Evolutionary conservation across 2,113 vertebrate species (phyloP), one percentile per base, ranked within the genome.

Genomic region (Mystacornis crossleyi): DNA sequence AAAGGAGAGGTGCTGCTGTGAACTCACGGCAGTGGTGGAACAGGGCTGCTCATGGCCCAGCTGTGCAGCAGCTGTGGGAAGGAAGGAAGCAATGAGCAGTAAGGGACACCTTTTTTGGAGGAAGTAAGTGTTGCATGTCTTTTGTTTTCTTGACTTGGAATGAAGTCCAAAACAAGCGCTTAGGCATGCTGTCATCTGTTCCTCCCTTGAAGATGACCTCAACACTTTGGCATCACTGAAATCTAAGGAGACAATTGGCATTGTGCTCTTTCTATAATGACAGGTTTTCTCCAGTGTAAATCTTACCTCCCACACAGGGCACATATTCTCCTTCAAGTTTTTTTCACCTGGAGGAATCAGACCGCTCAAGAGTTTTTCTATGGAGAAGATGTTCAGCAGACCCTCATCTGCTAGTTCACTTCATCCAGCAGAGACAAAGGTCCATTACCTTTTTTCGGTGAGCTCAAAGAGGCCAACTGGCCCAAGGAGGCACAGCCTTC

Each of bases 61-160:
- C 60, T 90, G 51, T 2, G 4, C 38, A 51, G 58, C 42, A 95
- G n/a, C 58, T 18, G 2, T 0, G 2, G 69, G 42, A 47, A 86
- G n/a, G 36, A 93, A 73, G 45, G 64, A 72, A 86, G 31, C 42
- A 82, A 55, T 2, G 24, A 75, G 80, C 67, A 25, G 38, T n/a
- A 53, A 71, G 42, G 67, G 36, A 70, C 23, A 51, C 42, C 21
- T 60, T 67, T 81, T 34, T 7, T 0, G 12, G 31, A 28, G 9
- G 21, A 85, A 85, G 5, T 57, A 65, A 69, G 34, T 51, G 48
- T 36, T 75, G 61, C 6, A 1, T 26, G 31, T 38, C 53, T 77
- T 90, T 36, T 70, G 54, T 28, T 88, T 91, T 69, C 77, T 86
- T 61, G 94, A 57, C 58, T 75, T 53, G 47, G 64, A 93, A 67